These are phyloP conservation scores for Clitarchus hookeri DNA, from an alignment of 2,888 invertebrate species.

Conservation along the genomic window DNA sequence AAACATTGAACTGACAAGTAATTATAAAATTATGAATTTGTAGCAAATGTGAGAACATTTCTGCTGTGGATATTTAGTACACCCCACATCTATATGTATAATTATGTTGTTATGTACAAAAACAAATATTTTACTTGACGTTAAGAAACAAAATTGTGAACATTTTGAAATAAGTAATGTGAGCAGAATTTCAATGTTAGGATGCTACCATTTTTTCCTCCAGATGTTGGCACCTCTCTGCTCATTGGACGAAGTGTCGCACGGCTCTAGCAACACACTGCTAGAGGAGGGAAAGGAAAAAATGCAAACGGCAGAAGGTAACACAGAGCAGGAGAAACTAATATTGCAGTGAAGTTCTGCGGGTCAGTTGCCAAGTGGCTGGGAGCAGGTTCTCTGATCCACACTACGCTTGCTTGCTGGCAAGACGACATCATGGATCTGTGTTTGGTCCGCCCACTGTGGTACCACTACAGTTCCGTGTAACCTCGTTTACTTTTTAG, in stretches of 20 bases:
- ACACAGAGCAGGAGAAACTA: background rate
- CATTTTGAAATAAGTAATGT: no score
- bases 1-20: no score
- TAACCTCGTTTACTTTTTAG: background rate
- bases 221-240: conserved; percentile 31
- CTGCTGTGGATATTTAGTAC: no score
- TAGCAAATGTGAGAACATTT: no score
- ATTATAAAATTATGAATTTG: no score
- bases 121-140: no score
- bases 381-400: background rate
- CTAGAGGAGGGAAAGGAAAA: background rate
- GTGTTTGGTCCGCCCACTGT: background rate
- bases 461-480: background rate
- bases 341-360: background rate
- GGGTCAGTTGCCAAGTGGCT: background rate
- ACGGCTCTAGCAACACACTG: conserved; percentile 30
- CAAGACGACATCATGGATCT: background rate
- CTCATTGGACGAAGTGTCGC: conserved; percentile 37
- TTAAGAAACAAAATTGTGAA: no score
- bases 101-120: no score
- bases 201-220: background rate
- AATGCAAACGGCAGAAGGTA: background rate
- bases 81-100: no score
- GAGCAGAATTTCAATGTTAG: background rate
- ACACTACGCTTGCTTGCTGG: background rate